Conservation (phyloP, 2,797 vertebrate species). For the Dallia pectoralis region DNA sequence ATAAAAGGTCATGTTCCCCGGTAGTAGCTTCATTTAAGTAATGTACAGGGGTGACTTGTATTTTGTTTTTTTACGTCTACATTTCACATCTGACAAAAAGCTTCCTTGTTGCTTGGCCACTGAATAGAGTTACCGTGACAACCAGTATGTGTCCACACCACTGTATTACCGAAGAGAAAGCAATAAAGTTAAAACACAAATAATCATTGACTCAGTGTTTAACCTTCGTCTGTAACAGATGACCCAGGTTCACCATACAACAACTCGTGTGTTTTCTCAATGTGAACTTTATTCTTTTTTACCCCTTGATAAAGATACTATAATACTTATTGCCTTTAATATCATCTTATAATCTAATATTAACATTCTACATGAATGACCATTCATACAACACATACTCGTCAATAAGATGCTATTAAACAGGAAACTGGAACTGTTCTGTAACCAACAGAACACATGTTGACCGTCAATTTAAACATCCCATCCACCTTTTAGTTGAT, state of each 20-base stretch:
- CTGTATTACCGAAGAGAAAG: constrained; percentile 66
- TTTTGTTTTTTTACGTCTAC: constrained; percentile 23
- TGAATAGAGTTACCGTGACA: constrained; percentile 65
- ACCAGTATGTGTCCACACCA: constrained; percentile 65
- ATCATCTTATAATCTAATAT: constrained; percentile 79
- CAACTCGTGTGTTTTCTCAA: constrained; percentile 85
- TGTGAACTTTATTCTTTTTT: constrained; percentile 80
- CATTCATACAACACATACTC: constrained; percentile 72
- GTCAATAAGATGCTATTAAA: constrained; percentile 54
- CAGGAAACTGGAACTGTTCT: constrained; percentile 58
- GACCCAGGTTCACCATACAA: constrained; percentile 60
- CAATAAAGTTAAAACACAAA: constrained; percentile 73
- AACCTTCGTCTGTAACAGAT: constrained; percentile 40
- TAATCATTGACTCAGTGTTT: constrained; percentile 26
- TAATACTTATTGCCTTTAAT: constrained; percentile 83
- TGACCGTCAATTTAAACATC: constrained; percentile 10
- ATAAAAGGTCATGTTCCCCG: constrained; percentile 27
- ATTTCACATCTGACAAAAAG: constrained; percentile 67
- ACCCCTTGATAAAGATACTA: constrained; percentile 79
- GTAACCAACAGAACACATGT: constrained; percentile 41
- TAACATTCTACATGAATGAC: constrained; percentile 76
- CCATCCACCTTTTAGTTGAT: constrained; percentile 13
- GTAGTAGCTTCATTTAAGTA: constrained; percentile 1
- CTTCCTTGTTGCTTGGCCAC: constrained; percentile 75
- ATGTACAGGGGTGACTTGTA: constrained; percentile 23